Evolutionary conservation across 2,113 vertebrate genomes (phyloP).

Genomic region (Equus przewalskii): DNA sequence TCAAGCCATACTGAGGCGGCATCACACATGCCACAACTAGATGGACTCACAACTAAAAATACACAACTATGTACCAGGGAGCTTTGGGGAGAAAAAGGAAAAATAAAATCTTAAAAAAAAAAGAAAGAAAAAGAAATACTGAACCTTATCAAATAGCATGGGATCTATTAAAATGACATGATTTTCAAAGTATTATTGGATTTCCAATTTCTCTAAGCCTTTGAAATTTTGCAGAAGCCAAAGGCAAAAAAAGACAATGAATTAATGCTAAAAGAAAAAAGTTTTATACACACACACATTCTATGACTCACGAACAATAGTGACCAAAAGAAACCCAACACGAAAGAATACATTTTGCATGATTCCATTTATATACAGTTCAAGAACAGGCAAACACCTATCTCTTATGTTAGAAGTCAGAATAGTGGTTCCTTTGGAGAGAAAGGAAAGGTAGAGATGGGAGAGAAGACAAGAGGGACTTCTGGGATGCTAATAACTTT

Average conservation of each 20-base stretch:
- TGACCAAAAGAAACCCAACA: conserved; percentile 20
- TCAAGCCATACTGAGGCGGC: no score
- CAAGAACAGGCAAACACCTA: conserved; percentile 19
- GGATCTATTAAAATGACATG: background rate
- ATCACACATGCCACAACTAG: no score
- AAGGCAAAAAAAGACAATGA: background rate
- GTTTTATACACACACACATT: background rate
- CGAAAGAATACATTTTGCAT: background rate
- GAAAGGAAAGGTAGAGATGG: background rate
- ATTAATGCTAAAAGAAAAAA: background rate
- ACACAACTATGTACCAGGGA: no score
- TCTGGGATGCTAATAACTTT: conserved; percentile 54
- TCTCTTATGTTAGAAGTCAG: conserved; percentile 6
- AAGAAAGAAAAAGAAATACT: background rate
- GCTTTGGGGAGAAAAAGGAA: no score
- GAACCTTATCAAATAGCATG: conserved; percentile 37
- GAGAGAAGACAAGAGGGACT: background rate
- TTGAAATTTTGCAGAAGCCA: conserved; percentile 25
- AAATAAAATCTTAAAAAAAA: no score
- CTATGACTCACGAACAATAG: conserved; percentile 5
- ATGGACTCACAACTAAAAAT: no score
- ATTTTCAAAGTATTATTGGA: conserved; percentile 36
- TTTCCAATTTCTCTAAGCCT: conserved; percentile 27
- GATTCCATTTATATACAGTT: background rate
- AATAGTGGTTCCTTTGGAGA: background rate